Evolutionary conservation across 2,113 vertebrate species (phyloP).

Genomic region (Andinoacara biseriatus): DNA sequence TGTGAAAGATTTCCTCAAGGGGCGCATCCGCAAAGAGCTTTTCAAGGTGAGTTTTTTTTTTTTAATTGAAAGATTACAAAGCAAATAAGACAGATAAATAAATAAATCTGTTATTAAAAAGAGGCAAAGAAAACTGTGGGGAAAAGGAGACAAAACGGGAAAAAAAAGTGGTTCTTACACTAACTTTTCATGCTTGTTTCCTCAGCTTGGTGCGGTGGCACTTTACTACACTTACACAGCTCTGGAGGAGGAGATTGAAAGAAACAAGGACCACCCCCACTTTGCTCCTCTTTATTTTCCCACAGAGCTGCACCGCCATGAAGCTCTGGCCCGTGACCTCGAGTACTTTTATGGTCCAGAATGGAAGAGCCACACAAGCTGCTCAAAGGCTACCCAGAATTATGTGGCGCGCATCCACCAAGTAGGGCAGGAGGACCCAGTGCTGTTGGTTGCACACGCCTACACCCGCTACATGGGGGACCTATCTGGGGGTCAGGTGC

Average conservation of each 20-base stretch:
- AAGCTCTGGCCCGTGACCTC: slow-evolving; percentile 87
- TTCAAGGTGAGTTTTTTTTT: slow-evolving; percentile 86
- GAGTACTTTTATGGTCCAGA: slow-evolving; percentile 90
- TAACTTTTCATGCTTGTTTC: not conserved
- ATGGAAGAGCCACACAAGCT: slow-evolving; percentile 85
- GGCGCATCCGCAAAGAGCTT: slow-evolving; percentile 89
- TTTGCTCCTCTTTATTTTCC: slow-evolving; percentile 96
- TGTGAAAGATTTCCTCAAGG: slow-evolving; percentile 95
- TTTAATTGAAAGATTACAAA: not conserved
- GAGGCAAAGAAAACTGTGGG: not conserved
- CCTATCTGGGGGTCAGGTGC: slow-evolving; percentile 96
- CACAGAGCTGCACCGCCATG: slow-evolving; percentile 88
- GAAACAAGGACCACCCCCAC: slow-evolving; percentile 87
- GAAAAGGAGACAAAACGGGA: not conserved
- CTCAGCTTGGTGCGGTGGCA: slow-evolving; percentile 88
- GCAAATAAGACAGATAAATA: not conserved
- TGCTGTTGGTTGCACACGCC: slow-evolving; percentile 91
- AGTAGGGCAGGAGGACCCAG: slow-evolving; percentile 86
- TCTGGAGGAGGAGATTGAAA: slow-evolving; percentile 95
- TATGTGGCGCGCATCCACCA: slow-evolving; percentile 92
- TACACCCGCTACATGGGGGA: slow-evolving; percentile 99
- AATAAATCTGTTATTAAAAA: not conserved
- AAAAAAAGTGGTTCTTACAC: not conserved
- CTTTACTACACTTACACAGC: slow-evolving; percentile 94
- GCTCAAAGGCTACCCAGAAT: slow-evolving; percentile 84